Evolutionary conservation across 1,140 invertebrate genomes (phyloP), one percentile per base, ranked within the genome.

Genomic region (Aethina tumida): DNA sequence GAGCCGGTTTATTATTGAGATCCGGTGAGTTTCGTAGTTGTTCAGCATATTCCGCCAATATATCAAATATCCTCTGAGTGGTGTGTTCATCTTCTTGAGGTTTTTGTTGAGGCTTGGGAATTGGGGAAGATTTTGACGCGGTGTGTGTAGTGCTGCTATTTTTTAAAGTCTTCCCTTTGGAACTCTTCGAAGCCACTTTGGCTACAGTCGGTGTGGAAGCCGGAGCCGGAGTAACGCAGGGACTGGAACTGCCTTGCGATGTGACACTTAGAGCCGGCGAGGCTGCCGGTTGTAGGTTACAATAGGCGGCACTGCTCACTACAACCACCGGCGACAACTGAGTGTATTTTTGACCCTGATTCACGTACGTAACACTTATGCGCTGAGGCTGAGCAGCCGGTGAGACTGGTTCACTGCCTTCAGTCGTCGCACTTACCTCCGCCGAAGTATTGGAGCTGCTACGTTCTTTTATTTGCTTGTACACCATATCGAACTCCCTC

Each of bases 61-160:
- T 87, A 34, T 81, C 81, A 39, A 84, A 75, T 39, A 87, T 85
- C 34, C 82, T 68, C 54, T 84, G 81, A 1, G 80, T 81, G 0
- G 81, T 85, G 53, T 84, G 79, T 56, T 85, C 82, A 52, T 85
- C 82, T 61, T 86, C 83, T 46, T 82, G 71, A 2, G 81, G 78
- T 57, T 85, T 85, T 47, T 82, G 82, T 39, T 80, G 76, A 12
- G 70, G 65, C 62, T 74, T 74, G 35, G 78, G 72, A 9, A 79
- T 70, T 3, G 75, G 72, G 15, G 76, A 73, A 2, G 77, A 59
- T 60, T 80, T 82, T 7, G 77, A 64, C 0, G 75, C 65, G 15
- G 36, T 41, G 28, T 43, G 35, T 2, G 35, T 28, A 8, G 36
- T 35, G 9, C 37, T 12, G 14, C 33, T 45, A n/a, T n/a, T n/a